Conservation (phyloP, 1,140 invertebrate species). For the Cryptotermes secundus region DNA sequence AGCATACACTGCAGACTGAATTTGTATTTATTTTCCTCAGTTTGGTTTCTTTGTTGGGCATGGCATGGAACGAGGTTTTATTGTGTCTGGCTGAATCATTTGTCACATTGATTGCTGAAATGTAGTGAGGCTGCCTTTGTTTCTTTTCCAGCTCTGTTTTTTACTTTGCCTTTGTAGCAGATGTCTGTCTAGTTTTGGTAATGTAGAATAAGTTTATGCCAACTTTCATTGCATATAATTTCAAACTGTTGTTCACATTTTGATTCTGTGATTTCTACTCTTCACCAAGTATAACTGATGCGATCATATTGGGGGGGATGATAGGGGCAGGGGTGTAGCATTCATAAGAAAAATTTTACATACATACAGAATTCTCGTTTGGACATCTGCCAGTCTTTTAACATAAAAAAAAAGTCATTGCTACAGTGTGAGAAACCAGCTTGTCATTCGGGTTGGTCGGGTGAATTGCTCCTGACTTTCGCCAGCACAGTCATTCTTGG, state of each 20-base stretch:
- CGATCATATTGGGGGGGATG: no score
- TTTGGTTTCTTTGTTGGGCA: background rate
- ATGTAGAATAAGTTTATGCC: background rate
- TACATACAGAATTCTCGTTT: no score
- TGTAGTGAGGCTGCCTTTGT: conserved; percentile 14
- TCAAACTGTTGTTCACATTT: background rate
- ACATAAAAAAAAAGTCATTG: no score
- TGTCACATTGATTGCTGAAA: background rate
- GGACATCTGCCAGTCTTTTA: no score
- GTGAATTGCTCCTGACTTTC: no score
- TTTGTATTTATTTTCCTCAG: background rate
- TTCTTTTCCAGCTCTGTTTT: background rate
- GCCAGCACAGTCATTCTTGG: no score
- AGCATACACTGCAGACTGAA: background rate
- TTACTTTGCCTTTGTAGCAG: conserved; percentile 18
- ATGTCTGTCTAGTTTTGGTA: background rate
- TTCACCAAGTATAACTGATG: background rate
- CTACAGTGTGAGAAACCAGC: no score
- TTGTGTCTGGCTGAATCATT: background rate
- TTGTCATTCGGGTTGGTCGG: no score
- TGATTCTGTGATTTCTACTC: no score
- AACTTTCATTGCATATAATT: background rate
- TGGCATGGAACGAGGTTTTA: background rate
- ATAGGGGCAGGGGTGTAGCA: no score
- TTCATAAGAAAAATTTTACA: no score